Evolutionary conservation across 2,797 vertebrate species (phyloP).

Genomic region (Arvicola amphibius): DNA sequence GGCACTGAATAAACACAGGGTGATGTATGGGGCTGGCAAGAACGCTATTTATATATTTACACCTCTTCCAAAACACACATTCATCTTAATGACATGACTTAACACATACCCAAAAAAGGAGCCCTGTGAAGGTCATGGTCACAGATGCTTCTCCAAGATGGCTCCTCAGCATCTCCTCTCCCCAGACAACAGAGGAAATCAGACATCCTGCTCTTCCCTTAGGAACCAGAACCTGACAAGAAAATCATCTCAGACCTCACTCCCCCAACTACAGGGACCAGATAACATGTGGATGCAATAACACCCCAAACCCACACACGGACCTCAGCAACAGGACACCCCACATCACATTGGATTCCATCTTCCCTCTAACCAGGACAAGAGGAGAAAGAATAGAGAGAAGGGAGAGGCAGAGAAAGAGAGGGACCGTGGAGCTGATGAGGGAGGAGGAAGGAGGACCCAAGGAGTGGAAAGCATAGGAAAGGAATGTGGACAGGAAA

Average conservation of each 20-base stretch:
- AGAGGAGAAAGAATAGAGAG: background rate
- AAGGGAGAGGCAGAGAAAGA: background rate
- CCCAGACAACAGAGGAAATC: background rate
- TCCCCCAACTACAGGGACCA: background rate
- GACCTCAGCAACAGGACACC: background rate
- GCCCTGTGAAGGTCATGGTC: constrained; percentile 63
- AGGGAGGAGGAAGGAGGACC: too few relatives aligned
- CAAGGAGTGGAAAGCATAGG: fast-evolving
- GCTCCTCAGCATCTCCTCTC: background rate
- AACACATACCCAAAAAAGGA: constrained; percentile 21
- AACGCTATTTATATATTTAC: constrained; percentile 71
- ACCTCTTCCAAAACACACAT: constrained; percentile 77
- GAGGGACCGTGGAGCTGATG: fast-evolving
- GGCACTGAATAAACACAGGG: constrained; percentile 66
- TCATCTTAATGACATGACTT: constrained; percentile 71
- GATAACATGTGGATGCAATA: too few relatives aligned
- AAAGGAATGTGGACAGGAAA: background rate
- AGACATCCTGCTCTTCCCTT: background rate
- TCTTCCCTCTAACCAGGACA: background rate
- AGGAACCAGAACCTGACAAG: background rate
- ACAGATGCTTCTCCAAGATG: background rate
- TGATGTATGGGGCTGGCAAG: constrained; percentile 72
- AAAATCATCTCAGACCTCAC: background rate
- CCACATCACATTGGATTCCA: background rate
- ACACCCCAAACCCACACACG: too few relatives aligned